phyloP scores from a whole-genome alignment of 1,140 invertebrate genomes.

The Scaptodrosophila lebanonensis region DNA sequence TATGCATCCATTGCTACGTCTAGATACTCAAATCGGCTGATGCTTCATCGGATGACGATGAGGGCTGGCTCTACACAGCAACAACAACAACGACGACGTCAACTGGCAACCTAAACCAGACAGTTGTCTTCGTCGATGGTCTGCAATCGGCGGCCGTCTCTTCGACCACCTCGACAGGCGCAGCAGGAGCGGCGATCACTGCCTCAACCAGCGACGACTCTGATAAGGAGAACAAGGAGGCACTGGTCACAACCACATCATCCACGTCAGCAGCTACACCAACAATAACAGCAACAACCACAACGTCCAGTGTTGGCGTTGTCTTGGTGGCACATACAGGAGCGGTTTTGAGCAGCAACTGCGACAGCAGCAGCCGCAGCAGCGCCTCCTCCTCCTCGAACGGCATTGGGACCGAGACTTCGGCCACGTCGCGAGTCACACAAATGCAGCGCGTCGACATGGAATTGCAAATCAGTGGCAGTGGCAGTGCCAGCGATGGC shows the following conservation, averaged over 20 bases:
- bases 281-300: constrained; percentile 17
- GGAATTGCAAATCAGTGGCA: constrained; percentile 60
- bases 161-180: constrained; percentile 51
- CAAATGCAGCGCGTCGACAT: constrained; percentile 57
- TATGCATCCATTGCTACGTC: neutral
- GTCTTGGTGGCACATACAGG: neutral
- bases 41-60: constrained; percentile 73
- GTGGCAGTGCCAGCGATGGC: constrained; percentile 32
- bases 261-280: constrained; percentile 4
- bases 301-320: constrained; percentile 15
- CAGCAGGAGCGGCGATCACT: constrained; percentile 12
- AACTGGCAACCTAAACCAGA: constrained; percentile 17
- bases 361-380: constrained; percentile 64
- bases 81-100: constrained; percentile 28
- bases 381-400: constrained; percentile 64
- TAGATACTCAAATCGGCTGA: constrained; percentile 76
- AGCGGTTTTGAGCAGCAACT: constrained; percentile 42
- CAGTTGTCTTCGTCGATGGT: constrained; percentile 44
- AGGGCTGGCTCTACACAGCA: constrained; percentile 72
- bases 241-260: constrained; percentile 40
- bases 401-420: constrained; percentile 61
- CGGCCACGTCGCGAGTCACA: constrained; percentile 57
- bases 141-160: constrained; percentile 61
- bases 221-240: constrained; percentile 75
- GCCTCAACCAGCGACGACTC: constrained; percentile 59